These are phyloP conservation scores for Diorhabda carinulata DNA, from an alignment of 1,140 invertebrate species.

Conservation along the genomic window DNA sequence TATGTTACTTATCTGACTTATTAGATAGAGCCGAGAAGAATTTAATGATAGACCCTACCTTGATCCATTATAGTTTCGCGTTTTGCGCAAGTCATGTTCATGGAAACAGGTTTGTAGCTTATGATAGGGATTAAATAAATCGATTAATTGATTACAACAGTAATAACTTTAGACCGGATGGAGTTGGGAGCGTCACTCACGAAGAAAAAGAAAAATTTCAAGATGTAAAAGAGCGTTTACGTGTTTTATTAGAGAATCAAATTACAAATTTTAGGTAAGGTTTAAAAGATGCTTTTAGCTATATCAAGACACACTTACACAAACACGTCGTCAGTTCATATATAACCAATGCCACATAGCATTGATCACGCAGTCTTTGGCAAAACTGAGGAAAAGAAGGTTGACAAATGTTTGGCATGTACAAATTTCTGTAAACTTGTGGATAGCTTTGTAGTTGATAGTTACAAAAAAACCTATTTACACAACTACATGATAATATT, in stretches of 20 bases:
- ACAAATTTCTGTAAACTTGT: too few relatives aligned
- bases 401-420: too few relatives aligned
- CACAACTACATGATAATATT: too few relatives aligned
- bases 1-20: constrained; percentile 94
- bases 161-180: constrained; percentile 78
- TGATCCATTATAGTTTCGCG: constrained; percentile 98
- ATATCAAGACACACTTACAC: background rate
- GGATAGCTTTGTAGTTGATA: too few relatives aligned
- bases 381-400: too few relatives aligned
- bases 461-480: too few relatives aligned
- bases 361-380: too few relatives aligned
- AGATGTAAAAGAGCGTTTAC: constrained; percentile 92
- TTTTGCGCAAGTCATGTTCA: constrained; percentile 99
- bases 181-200: constrained; percentile 94
- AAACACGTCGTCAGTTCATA: too few relatives aligned
- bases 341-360: too few relatives aligned
- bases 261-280: constrained; percentile 95
- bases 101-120: constrained; percentile 77
- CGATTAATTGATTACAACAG: constrained; percentile 48
- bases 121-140: constrained; percentile 40
- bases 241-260: constrained; percentile 92
- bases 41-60: constrained; percentile 94
- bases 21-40: constrained; percentile 93
- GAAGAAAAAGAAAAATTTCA: constrained; percentile 98
- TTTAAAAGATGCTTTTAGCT: background rate